Evolutionary conservation across 2,113 vertebrate genomes (phyloP).

Genomic region (Marcusenius ussheri): DNA sequence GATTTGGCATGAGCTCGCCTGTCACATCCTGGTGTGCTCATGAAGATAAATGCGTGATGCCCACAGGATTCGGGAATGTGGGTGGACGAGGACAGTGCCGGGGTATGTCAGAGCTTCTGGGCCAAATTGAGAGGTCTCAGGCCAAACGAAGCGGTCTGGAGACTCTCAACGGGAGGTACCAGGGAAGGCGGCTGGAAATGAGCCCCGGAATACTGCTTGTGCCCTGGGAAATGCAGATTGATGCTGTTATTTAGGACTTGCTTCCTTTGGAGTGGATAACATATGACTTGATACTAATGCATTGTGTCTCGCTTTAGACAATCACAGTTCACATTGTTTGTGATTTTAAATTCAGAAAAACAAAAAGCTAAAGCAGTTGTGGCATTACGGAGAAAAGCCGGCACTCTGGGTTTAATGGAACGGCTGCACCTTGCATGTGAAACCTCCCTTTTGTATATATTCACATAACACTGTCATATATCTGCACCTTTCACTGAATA

Average conservation of each 20-base stretch:
- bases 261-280: neutral
- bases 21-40: neutral
- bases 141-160: neutral
- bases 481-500: neutral
- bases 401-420: neutral
- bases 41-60: neutral
- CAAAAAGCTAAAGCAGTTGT: neutral
- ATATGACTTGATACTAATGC: neutral
- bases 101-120: neutral
- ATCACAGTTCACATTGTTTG: neutral
- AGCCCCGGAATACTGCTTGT: neutral
- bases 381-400: neutral
- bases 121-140: neutral
- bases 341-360: neutral
- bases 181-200: neutral
- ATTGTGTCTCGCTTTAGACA: neutral
- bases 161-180: neutral
- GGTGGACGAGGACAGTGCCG: neutral
- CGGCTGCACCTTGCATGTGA: neutral
- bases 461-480: neutral
- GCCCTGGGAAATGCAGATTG: neutral
- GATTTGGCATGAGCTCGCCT: neutral
- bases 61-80: neutral
- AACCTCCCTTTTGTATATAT: neutral
- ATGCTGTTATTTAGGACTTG: neutral